phyloP scores from a whole-genome alignment of 2,113 vertebrate genomes.

The Tauraco erythrolophus region DNA sequence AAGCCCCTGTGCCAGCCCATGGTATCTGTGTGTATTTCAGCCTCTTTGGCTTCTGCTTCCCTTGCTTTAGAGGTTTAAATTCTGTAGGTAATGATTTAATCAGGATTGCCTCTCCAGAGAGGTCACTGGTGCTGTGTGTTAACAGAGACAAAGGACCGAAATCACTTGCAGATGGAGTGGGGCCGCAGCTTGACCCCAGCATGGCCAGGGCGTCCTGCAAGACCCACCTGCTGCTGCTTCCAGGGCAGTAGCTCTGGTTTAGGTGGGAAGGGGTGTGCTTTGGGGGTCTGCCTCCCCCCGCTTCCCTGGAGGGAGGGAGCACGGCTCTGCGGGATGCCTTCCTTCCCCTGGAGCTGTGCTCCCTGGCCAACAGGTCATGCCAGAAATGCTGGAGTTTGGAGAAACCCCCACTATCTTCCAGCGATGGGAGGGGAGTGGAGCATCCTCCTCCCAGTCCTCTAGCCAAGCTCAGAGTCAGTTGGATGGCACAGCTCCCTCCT shows the following conservation, averaged over 20 bases:
- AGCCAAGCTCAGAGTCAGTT: fast-evolving
- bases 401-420: no score
- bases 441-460: not conserved
- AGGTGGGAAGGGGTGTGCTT: not conserved
- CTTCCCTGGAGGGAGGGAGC: fast-evolving
- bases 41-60: not conserved
- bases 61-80: not conserved
- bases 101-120: not conserved
- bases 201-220: not conserved
- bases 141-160: not conserved
- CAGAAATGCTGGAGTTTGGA: not conserved
- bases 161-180: not conserved
- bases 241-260: fast-evolving
- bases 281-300: not conserved
- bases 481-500: not conserved
- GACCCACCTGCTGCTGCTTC: not conserved
- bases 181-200: not conserved
- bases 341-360: not conserved
- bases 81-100: not conserved
- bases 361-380: fast-evolving
- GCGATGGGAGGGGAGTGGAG: not conserved
- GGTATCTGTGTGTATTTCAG: fast-evolving
- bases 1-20: not conserved
- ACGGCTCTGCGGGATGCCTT: fast-evolving
- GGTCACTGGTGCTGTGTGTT: not conserved